These are phyloP conservation scores for Lamprotornis superbus DNA, from an alignment of 2,113 vertebrate genomes.

Conservation along the genomic window DNA sequence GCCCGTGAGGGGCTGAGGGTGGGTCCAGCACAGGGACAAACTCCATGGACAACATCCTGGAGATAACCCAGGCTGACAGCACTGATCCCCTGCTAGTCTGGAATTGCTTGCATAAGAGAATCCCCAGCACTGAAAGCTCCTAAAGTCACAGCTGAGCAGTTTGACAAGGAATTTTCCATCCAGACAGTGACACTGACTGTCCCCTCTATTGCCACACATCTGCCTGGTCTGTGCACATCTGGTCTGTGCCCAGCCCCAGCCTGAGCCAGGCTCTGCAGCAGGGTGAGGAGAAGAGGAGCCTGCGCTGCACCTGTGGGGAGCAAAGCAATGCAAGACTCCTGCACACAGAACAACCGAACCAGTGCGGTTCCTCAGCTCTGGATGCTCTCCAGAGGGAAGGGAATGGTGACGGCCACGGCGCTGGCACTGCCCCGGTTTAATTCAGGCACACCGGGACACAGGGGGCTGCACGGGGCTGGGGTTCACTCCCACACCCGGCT, in stretches of 20 bases:
- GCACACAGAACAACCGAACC: accelerated
- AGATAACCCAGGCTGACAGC: not conserved
- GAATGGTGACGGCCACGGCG: accelerated
- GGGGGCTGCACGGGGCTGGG: accelerated
- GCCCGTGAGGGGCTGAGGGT: accelerated
- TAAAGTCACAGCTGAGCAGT: accelerated
- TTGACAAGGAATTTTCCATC: accelerated
- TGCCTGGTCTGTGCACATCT: not conserved
- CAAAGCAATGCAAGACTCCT: accelerated
- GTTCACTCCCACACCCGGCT: accelerated
- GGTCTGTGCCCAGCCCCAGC: accelerated
- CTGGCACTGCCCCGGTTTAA: accelerated
- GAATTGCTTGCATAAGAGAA: accelerated
- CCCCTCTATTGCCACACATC: not conserved
- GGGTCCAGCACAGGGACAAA: not conserved
- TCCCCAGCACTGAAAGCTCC: not conserved
- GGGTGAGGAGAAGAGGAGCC: too few species aligned
- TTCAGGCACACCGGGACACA: accelerated
- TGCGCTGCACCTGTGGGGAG: accelerated
- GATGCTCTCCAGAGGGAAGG: not conserved
- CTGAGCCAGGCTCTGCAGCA: accelerated
- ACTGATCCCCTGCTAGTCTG: accelerated
- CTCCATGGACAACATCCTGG: not conserved
- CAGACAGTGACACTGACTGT: not conserved
- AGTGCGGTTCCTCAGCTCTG: accelerated